phyloP scores from a whole-genome alignment of 2,113 vertebrate species.

The Pyrgilauda ruficollis region DNA sequence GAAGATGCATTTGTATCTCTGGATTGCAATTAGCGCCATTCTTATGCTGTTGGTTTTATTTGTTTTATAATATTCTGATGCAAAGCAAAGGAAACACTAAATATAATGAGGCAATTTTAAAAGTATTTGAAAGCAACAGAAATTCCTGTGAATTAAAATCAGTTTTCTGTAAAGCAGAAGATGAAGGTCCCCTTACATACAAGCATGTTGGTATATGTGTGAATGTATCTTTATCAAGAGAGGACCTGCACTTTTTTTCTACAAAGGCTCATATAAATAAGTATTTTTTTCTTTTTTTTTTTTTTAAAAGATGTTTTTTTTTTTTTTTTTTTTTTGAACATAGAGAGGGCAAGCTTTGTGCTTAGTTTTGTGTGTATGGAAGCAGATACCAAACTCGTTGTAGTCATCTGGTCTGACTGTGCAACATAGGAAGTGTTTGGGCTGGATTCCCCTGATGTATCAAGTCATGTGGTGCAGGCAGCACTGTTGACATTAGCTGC shows the following conservation, averaged over 20 bases:
- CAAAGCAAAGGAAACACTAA: background rate
- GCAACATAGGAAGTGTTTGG: background rate
- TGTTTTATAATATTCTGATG: background rate
- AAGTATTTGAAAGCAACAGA: background rate
- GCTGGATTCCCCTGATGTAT: background rate
- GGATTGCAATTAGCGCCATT: background rate
- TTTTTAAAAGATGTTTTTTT: background rate
- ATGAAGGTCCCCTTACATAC: background rate
- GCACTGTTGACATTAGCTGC: background rate
- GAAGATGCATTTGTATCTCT: background rate
- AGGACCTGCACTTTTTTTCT: background rate
- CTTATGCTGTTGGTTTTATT: background rate
- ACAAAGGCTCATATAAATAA: background rate
- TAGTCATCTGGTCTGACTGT: background rate
- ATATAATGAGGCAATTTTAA: background rate
- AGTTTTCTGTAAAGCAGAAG: background rate
- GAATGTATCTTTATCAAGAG: background rate
- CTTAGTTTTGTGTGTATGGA: background rate
- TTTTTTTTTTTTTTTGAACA: background rate
- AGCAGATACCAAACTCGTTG: background rate
- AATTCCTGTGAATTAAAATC: background rate
- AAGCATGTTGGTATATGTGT: background rate
- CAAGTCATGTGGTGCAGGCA: background rate
- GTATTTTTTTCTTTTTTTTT: background rate
- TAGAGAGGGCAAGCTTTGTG: background rate